Evolutionary conservation across 2,888 invertebrate species (phyloP), one percentile per base, ranked within the genome.

Genomic region (Esperia sulphurella): DNA sequence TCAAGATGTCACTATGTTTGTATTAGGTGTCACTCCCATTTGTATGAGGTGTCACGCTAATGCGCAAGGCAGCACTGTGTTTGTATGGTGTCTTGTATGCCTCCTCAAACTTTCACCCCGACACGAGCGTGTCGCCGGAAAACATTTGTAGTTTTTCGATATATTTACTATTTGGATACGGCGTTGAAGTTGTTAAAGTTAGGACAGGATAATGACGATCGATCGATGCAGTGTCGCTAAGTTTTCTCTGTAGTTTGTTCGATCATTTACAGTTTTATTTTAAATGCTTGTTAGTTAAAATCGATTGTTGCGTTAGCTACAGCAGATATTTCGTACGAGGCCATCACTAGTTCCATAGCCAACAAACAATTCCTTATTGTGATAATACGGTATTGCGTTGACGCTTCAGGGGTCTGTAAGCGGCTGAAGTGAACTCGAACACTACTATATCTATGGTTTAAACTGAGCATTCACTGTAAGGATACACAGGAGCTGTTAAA

Each of bases 141-240:
- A 10, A 37, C 37, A 12, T 3, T 12, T 8, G 30, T 67, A 71
- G 65, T 67, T 75, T 76, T 78, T 79, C 72, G 78, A 78, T 67
- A 68, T 76, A 71, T 79, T 78, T 79, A 78, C 78, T 75, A 21
- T 74, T 65, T 66, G 61, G 61, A 59, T 58, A 59, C 54, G 61
- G 47, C 48, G 48, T 50, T 49, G 37, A n/a, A 41, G 14, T 39
- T 39, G 39, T 39, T 39, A 39, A 14, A 13, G 3, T 39, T 39
- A 2, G 39, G 14, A 39, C 13, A 13, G 39, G 39, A 13, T n/a
- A n/a, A n/a, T n/a, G n/a, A 39, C 10, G 8, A 39, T 14, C 9
- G 14, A 14, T 39, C 3, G 14, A 14, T 8, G 39, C 14, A 8
- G 12, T n/a, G 6, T 6, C 12, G 9, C 37, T 8, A 12, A 14